phyloP scores from a whole-genome alignment of 2,113 vertebrate species.

The Grantiella picta region DNA sequence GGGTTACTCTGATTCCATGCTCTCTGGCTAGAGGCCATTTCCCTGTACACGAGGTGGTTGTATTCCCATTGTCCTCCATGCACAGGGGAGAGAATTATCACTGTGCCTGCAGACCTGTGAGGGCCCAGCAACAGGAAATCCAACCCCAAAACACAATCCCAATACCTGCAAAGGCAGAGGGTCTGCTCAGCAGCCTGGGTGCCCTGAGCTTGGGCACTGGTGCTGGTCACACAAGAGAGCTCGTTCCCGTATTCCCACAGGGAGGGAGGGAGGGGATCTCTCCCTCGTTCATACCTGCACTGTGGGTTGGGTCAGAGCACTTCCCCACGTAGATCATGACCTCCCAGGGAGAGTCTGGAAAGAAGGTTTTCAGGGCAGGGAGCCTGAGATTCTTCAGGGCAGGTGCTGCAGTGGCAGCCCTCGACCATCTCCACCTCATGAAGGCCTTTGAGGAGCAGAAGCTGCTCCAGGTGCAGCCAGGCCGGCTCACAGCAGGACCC shows the following conservation, averaged over 20 bases:
- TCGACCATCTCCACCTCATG: constrained; percentile 72
- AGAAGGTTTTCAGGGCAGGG: constrained; percentile 74
- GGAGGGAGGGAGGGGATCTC: neutral
- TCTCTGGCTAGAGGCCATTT: neutral
- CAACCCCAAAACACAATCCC: neutral
- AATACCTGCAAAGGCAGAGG: neutral
- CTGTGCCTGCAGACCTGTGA: neutral
- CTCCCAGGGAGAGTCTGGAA: constrained; percentile 74
- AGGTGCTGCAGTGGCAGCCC: constrained; percentile 73
- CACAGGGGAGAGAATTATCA: neutral
- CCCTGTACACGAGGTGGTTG: accelerated
- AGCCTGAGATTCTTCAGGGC: constrained; percentile 56
- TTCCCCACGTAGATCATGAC: constrained; percentile 69
- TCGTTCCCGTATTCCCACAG: accelerated
- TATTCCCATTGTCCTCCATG: neutral
- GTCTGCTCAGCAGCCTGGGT: neutral
- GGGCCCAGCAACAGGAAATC: neutral
- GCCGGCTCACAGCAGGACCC: constrained; percentile 67
- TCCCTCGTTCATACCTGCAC: constrained; percentile 30
- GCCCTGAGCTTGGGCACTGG: neutral
- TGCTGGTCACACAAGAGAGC: neutral
- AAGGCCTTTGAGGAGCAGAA: constrained; percentile 68
- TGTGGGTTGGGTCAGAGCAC: constrained; percentile 65
- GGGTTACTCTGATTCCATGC: neutral
- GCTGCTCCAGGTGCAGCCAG: constrained; percentile 54